Evolutionary conservation across 2,888 invertebrate genomes (phyloP).

Genomic region (Blomia tropicalis): DNA sequence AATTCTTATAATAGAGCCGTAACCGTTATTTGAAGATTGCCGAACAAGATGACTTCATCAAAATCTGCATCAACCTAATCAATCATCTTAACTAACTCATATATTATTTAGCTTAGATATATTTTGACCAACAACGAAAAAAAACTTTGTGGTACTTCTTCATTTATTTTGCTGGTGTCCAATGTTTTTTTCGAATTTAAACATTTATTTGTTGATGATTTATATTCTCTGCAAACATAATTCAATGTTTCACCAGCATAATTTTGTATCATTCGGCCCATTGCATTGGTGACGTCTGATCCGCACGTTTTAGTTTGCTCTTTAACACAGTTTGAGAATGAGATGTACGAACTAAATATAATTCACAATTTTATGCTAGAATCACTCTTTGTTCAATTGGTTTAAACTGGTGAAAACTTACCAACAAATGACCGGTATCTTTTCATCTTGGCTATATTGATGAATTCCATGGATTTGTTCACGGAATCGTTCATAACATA

Average conservation of each 20-base stretch:
- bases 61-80: not conserved
- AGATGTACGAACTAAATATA: constrained; percentile 5
- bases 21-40: not conserved
- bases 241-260: constrained; percentile 21
- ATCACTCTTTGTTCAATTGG: no score
- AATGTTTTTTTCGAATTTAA: not conserved
- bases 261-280: constrained; percentile 1
- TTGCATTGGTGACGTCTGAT: not conserved
- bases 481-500: constrained; percentile 8
- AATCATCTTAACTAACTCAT: no score
- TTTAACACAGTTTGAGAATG: constrained; percentile 15
- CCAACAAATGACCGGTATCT: constrained; percentile 22
- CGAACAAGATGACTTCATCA: not conserved
- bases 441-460: constrained; percentile 18
- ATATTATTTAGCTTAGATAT: constrained; percentile 22
- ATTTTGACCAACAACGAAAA: constrained; percentile 23
- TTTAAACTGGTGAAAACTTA: constrained; percentile 3
- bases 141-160: constrained; percentile 17
- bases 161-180: constrained; percentile 1
- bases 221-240: constrained; percentile 18
- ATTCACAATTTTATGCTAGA: not conserved
- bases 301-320: constrained; percentile 2
- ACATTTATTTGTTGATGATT: not conserved
- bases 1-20: not conserved
- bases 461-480: constrained; percentile 19